Percentiles rank a stretch among this genome's conserved stretches.
These are phyloP conservation scores for Clostera curtula DNA, from an alignment of 2,888 invertebrate genomes.

Conservation along the genomic window DNA sequence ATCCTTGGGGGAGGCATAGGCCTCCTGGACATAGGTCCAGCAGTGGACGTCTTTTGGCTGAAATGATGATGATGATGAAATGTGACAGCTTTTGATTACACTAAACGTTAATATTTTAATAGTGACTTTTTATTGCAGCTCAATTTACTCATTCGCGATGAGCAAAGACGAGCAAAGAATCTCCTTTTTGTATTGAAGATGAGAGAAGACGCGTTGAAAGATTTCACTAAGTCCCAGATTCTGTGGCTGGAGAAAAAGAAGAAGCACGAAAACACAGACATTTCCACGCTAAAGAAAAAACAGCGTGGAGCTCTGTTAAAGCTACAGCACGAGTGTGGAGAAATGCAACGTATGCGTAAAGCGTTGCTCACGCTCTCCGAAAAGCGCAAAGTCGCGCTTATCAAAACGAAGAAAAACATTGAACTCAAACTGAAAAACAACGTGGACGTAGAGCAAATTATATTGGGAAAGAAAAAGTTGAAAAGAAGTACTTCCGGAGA, in stretches of 20 bases:
- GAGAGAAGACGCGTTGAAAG: constrained; percentile 66
- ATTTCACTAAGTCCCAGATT: constrained; percentile 67
- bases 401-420: constrained; percentile 63
- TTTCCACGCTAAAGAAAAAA: constrained; percentile 76
- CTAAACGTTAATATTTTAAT: constrained; percentile 1
- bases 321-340: constrained; percentile 79
- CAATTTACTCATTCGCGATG: constrained; percentile 69
- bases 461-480: constrained; percentile 53
- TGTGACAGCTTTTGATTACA: no score
- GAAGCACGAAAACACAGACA: constrained; percentile 59
- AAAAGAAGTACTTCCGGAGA: constrained; percentile 39
- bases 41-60: no score
- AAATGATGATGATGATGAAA: no score
- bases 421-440: constrained; percentile 54
- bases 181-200: constrained; percentile 62
- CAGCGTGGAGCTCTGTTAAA: constrained; percentile 78
- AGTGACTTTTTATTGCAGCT: constrained; percentile 42
- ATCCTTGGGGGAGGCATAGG: no score
- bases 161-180: constrained; percentile 65
- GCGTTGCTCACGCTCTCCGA: constrained; percentile 58
- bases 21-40: no score
- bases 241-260: constrained; percentile 66
- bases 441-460: constrained; percentile 51
- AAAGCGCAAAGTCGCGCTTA: constrained; percentile 55
- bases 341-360: constrained; percentile 76